These are phyloP conservation scores for Cosmia trapezina DNA, from an alignment of 2,888 invertebrate species.

Conservation along the genomic window DNA sequence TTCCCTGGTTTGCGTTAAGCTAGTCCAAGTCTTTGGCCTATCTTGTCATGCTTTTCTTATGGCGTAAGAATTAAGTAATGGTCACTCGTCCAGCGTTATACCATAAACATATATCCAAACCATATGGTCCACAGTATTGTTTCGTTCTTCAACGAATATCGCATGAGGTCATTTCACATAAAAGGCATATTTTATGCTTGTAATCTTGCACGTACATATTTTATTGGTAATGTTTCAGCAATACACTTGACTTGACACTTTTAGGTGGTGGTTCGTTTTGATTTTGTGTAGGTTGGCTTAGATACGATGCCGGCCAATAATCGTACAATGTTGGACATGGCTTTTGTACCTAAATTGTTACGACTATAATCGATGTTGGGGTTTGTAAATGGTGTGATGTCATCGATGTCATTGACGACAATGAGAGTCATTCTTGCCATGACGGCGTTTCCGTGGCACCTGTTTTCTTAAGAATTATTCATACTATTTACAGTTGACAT, in stretches of 20 bases:
- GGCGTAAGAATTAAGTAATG: background rate
- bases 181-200: conserved; percentile 36
- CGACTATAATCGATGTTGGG: background rate
- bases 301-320: conserved; percentile 15
- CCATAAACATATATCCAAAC: background rate
- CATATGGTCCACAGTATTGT: conserved; percentile 16
- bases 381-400: conserved; percentile 9
- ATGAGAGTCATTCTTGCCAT: background rate
- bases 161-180: conserved; percentile 48
- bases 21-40: background rate
- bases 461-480: background rate
- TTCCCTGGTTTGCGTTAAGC: background rate
- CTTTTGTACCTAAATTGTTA: conserved; percentile 10
- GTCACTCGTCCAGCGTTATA: background rate
- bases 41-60: background rate
- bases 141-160: conserved; percentile 19
- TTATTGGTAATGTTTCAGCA: conserved; percentile 44
- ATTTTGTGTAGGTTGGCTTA: conserved; percentile 46
- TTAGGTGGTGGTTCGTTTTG: conserved; percentile 1
- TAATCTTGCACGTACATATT: conserved; percentile 30
- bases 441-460: background rate
- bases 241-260: conserved; percentile 24
- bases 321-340: conserved; percentile 17
- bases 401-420: background rate
- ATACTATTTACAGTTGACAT: background rate